Conservation (phyloP, 2,797 vertebrate genomes). For the Enteromius trimaculatus region DNA sequence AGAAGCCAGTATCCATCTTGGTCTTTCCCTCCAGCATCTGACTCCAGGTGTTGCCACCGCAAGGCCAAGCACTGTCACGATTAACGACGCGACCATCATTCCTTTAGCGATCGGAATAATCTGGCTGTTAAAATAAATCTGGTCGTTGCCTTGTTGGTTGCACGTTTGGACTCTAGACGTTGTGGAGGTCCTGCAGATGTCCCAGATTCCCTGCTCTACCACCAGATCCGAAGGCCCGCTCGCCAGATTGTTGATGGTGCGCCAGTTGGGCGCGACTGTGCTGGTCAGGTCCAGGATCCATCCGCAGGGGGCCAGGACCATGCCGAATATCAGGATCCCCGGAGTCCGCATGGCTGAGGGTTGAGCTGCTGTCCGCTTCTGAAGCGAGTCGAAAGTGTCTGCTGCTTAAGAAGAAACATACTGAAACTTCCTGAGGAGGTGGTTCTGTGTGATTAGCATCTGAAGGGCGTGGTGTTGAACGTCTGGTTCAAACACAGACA, state of each 20-base stretch:
- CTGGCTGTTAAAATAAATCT: slow-evolving; percentile 75
- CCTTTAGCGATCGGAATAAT: slow-evolving; percentile 78
- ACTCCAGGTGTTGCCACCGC: slow-evolving; percentile 83
- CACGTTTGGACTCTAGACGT: slow-evolving; percentile 66
- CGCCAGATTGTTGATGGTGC: slow-evolving; percentile 72
- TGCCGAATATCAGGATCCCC: slow-evolving; percentile 84
- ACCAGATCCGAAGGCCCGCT: slow-evolving; percentile 50
- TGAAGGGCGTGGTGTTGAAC: background rate
- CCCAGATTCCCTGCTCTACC: slow-evolving; percentile 88
- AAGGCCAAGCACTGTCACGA: slow-evolving; percentile 77
- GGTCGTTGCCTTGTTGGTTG: slow-evolving; percentile 59
- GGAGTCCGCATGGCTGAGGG: slow-evolving; percentile 78
- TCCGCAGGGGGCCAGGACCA: slow-evolving; percentile 89
- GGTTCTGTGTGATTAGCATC: slow-evolving; percentile 22
- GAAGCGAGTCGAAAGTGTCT: background rate
- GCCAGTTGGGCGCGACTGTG: slow-evolving; percentile 88
- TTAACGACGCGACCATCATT: slow-evolving; percentile 84
- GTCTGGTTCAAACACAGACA: slow-evolving; percentile 3
- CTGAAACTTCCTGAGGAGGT: slow-evolving; percentile 34
- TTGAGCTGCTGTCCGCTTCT: slow-evolving; percentile 12
- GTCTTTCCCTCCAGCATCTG: slow-evolving; percentile 86
- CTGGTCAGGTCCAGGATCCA: slow-evolving; percentile 83
- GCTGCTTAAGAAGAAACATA: slow-evolving; percentile 37
- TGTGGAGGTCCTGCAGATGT: slow-evolving; percentile 78
- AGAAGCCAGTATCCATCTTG: slow-evolving; percentile 76